These are phyloP conservation scores for Brachionus manjavacas DNA, from an alignment of 1,140 invertebrate genomes.

Conservation along the genomic window DNA sequence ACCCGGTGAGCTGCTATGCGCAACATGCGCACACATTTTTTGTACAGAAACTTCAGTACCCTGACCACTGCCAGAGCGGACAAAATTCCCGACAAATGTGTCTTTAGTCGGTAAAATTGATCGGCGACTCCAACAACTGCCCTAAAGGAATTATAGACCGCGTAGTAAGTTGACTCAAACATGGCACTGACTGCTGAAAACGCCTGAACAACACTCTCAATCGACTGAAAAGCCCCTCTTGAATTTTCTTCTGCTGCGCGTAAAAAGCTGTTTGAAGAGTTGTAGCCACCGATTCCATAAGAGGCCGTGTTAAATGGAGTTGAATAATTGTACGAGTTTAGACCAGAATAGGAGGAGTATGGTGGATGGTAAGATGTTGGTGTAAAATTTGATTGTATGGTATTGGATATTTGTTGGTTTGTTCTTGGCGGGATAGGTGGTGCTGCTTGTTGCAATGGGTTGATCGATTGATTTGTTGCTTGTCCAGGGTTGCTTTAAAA, in stretches of 20 bases:
- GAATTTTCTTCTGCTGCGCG: conserved; percentile 83
- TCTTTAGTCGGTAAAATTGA: conserved; percentile 76
- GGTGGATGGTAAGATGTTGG: not conserved
- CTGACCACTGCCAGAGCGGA: conserved; percentile 75
- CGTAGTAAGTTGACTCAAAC: conserved; percentile 89
- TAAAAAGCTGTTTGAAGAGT: conserved; percentile 65
- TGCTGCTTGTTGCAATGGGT: conserved; percentile 17
- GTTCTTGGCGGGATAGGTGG: conserved; percentile 5
- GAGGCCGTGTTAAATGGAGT: not conserved
- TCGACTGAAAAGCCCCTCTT: conserved; percentile 82
- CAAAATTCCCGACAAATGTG: conserved; percentile 75
- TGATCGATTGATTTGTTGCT: not conserved
- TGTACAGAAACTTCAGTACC: conserved; percentile 71
- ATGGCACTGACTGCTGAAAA: conserved; percentile 89
- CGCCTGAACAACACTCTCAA: conserved; percentile 83
- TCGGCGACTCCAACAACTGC: conserved; percentile 90
- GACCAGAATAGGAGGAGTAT: not conserved
- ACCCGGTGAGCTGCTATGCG: conserved; percentile 44
- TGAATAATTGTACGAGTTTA: conserved; percentile 27
- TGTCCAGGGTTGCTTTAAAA: not conserved
- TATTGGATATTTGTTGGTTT: not conserved
- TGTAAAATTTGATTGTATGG: not conserved
- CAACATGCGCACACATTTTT: conserved; percentile 67
- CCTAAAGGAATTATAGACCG: conserved; percentile 85
- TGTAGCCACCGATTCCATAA: not conserved